A percentile compares a stretch with the other conserved stretches of the same genome.
phyloP scores from a whole-genome alignment of 2,888 invertebrate genomes.

The Ceraclea dissimilis region DNA sequence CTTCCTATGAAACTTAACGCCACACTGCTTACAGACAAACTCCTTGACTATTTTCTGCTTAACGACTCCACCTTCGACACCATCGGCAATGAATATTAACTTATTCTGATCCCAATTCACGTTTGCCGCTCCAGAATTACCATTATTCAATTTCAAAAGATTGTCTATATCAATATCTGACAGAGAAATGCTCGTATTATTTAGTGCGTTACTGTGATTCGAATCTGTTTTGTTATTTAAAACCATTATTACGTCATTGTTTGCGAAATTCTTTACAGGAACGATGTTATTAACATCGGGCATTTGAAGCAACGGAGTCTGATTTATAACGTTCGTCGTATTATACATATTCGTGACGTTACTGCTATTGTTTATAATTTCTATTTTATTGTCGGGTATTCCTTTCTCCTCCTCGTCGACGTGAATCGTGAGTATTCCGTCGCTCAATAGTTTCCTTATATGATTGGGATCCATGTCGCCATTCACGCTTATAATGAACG shows the following conservation, averaged over 20 bases:
- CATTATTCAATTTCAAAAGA: too few relatives aligned
- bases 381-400: not conserved
- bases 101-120: not conserved
- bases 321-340: not conserved
- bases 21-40: not conserved
- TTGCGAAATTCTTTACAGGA: too few relatives aligned
- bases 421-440: slow-evolving; percentile 17
- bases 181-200: too few relatives aligned
- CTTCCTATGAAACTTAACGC: not conserved
- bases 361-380: too few relatives aligned
- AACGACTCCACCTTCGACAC: not conserved
- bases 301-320: too few relatives aligned
- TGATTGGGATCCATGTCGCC: slow-evolving; percentile 16
- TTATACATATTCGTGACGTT: not conserved
- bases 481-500: slow-evolving; percentile 19
- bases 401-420: slow-evolving; percentile 14
- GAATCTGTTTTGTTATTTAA: too few relatives aligned
- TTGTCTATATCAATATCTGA: too few relatives aligned
- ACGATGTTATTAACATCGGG: too few relatives aligned
- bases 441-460: slow-evolving; percentile 14
- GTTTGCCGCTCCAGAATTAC: too few relatives aligned
- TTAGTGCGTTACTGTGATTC: too few relatives aligned
- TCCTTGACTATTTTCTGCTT: not conserved
- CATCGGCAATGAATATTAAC: not conserved
- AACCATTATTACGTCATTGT: too few relatives aligned